Conservation (phyloP, 1,140 invertebrate species). For the Drosophila pallidifrons region DNA sequence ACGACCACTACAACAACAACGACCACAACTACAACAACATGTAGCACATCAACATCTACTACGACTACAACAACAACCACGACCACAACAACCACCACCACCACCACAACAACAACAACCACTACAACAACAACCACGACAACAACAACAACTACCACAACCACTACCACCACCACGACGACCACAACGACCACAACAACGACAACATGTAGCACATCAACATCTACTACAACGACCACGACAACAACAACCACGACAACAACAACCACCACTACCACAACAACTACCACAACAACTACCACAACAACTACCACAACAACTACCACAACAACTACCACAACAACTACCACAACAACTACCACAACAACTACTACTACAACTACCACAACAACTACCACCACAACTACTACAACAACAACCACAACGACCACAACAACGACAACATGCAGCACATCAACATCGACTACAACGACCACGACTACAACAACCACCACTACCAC, state of each 20-base stretch:
- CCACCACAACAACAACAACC: background rate
- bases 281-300: slow-evolving; percentile 10
- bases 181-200: background rate
- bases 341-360: background rate
- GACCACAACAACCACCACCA: slow-evolving; percentile 12
- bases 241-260: background rate
- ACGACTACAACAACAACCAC: slow-evolving; percentile 6
- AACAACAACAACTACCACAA: background rate
- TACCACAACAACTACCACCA: slow-evolving; percentile 9
- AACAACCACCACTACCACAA: slow-evolving; percentile 23
- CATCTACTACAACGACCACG: slow-evolving; percentile 11
- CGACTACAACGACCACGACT: slow-evolving; percentile 5
- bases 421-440: background rate
- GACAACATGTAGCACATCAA: background rate
- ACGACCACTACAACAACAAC: slow-evolving; percentile 11
- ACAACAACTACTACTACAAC: background rate
- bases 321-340: slow-evolving; percentile 12
- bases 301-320: slow-evolving; percentile 5
- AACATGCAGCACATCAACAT: background rate
- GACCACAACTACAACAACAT: slow-evolving; percentile 22
- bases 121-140: slow-evolving; percentile 7
- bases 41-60: too few relatives aligned
- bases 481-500: slow-evolving; percentile 22
- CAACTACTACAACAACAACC: slow-evolving; percentile 4
- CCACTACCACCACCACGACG: slow-evolving; percentile 19